Evolutionary conservation across 2,888 invertebrate genomes (phyloP).

Genomic region (Mythimna lalbum): DNA sequence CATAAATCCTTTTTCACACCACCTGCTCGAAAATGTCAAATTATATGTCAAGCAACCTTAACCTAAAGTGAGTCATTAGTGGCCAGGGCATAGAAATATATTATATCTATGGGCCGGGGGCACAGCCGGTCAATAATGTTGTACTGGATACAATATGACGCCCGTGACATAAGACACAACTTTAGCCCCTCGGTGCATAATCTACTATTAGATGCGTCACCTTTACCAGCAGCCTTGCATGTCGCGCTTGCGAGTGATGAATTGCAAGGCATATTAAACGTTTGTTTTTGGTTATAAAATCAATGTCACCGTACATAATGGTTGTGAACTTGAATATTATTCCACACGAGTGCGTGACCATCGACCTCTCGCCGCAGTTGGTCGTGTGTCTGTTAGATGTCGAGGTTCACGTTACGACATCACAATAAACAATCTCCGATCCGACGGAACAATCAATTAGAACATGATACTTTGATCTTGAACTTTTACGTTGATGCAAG

Average conservation of each 20-base stretch:
- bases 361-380: conserved; percentile 44
- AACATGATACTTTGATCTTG: conserved; percentile 53
- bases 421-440: conserved; percentile 34
- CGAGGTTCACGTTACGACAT: conserved; percentile 50
- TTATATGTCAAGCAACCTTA: too few relatives aligned
- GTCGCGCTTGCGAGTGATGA: background rate
- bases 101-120: too few relatives aligned
- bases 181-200: too few relatives aligned
- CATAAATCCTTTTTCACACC: conserved; percentile 18
- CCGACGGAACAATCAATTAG: conserved; percentile 56
- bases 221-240: conserved; percentile 37
- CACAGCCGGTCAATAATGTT: too few relatives aligned
- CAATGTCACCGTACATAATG: conserved; percentile 30
- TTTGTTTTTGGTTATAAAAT: conserved; percentile 4
- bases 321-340: conserved; percentile 47
- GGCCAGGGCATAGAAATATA: too few relatives aligned
- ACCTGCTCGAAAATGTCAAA: too few relatives aligned
- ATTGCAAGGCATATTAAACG: background rate
- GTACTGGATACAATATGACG: too few relatives aligned
- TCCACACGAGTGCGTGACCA: conserved; percentile 41
- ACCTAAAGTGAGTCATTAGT: too few relatives aligned
- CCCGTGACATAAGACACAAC: too few relatives aligned
- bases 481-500: conserved; percentile 58
- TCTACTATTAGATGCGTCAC: conserved; percentile 21
- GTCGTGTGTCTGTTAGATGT: conserved; percentile 35